Conservation (phyloP, 2,113 vertebrate species). For the Percopsis transmontana region DNA sequence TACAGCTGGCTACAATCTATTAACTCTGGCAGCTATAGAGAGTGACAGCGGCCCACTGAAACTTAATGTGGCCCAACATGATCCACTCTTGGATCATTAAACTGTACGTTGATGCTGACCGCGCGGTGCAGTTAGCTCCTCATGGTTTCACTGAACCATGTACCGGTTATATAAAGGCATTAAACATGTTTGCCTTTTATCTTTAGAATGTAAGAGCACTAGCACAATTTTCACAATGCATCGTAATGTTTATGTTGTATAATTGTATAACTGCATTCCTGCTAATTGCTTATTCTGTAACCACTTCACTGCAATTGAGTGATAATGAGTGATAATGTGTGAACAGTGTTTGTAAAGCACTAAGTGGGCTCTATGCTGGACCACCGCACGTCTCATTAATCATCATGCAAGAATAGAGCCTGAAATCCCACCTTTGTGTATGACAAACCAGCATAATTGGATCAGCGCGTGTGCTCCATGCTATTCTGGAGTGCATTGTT, state of each 20-base stretch:
- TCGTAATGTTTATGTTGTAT: neutral
- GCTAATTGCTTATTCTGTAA: neutral
- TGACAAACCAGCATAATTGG: conserved; percentile 12
- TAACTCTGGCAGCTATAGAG: conserved; percentile 33
- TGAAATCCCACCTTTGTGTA: conserved; percentile 6
- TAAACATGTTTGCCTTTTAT: too few relatives aligned
- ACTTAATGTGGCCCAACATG: conserved; percentile 10
- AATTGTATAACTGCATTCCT: neutral
- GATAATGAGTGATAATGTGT: too few relatives aligned
- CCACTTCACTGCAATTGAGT: neutral
- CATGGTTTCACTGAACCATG: neutral
- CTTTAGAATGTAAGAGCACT: too few relatives aligned
- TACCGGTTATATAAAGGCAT: too few relatives aligned
- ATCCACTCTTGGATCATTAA: conserved; percentile 17
- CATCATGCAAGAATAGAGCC: neutral
- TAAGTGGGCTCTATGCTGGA: too few relatives aligned
- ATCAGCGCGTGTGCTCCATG: conserved; percentile 21
- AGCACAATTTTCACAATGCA: neutral
- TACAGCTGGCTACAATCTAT: conserved; percentile 9
- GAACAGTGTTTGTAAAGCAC: too few relatives aligned
- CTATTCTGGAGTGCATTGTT: conserved; percentile 21
- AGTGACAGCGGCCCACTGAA: conserved; percentile 3
- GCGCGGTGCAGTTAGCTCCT: neutral
- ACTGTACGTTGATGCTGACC: neutral
- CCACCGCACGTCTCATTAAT: neutral